A percentile compares a stretch with the other conserved stretches of the same genome.
Evolutionary conservation across 1,140 invertebrate species (phyloP).

Genomic region (Capitella teleta): DNA sequence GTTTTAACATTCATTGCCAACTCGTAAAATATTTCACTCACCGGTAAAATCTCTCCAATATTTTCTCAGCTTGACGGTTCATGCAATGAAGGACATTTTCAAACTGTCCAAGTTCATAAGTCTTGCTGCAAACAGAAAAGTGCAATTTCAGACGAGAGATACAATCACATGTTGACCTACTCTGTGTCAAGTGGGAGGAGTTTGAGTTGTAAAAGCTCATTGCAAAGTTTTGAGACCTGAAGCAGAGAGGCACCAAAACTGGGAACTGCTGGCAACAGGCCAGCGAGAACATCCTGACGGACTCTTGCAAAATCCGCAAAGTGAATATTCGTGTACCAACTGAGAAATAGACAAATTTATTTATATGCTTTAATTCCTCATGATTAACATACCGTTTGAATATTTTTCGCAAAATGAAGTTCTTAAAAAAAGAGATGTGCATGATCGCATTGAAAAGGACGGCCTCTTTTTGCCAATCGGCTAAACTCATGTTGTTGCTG

Average conservation of each 20-base stretch:
- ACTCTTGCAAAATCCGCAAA: conserved; percentile 22
- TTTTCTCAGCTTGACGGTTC: conserved; percentile 1
- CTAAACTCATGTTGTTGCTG: conserved; percentile 27
- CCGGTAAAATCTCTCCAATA: not conserved
- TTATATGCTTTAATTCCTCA: not conserved
- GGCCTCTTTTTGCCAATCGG: conserved; percentile 37
- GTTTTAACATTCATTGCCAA: too few species aligned
- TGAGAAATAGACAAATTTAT: conserved; percentile 9
- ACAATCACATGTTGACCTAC: conserved; percentile 3
- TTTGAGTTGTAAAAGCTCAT: conserved; percentile 31
- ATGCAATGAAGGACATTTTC: conserved; percentile 1
- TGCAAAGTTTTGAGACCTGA: conserved; percentile 29
- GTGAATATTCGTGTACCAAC: conserved; percentile 28
- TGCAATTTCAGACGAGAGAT: not conserved
- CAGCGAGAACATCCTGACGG: conserved; percentile 15
- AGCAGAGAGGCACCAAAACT: conserved; percentile 30
- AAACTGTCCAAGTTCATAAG: conserved; percentile 3
- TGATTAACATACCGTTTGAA: conserved; percentile 25
- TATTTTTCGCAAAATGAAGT: conserved; percentile 29
- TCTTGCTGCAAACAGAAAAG: conserved; percentile 4
- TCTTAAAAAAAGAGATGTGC: conserved; percentile 37
- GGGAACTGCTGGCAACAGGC: conserved; percentile 25
- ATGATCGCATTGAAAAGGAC: conserved; percentile 33
- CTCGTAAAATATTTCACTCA: not conserved
- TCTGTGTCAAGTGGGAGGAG: conserved; percentile 31